Base-by-base conservation (phyloP, 1,140 invertebrate species). In the Aphidius gifuensis region DNA sequence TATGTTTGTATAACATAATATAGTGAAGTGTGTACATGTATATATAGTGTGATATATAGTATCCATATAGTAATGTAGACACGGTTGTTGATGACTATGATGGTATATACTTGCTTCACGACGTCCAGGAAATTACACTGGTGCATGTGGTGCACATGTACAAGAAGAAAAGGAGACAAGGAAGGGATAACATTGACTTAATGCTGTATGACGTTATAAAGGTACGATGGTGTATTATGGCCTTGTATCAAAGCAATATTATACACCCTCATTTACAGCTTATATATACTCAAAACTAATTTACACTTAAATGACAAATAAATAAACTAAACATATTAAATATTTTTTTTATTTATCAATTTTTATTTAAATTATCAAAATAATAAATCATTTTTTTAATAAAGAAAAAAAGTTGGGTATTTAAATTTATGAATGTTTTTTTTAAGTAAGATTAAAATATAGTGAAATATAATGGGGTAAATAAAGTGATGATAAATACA, bases 131-230 rank as follows among this genome's bases (percentile, higher is more conserved):
- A 61, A 61, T 61, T 61, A 45, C 50, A 61, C 57, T 39, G 8
- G 32, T 5, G 21, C 21, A 53, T 11, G 32, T 23, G n/a, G 9
- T 39, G 50, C 50, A 53, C 23, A 53, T 53, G 50, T 53, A 39
- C 50, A 53, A 32, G 23, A 32, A 32, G 23, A 32, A 32, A 32
- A 32, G 2, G 23, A 32, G 23, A 32, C 23, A 53, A 4, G 23
- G 9, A 53, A 32, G 23, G 50, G 23, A 53, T 53, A 53, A 53
- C 50, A 53, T 53, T 53, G 50, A 39, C 48, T 61, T 61, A 61
- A 61, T 61, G 50, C 59, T 61, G 54, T 49, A 54, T 61, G 59
- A 61, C 50, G 42, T 55, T 38, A n/a, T 54, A 23, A 42, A 39
- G 50, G 32, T 39, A 23, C 44, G 43, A 44, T 21, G 9, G 21